Evolutionary conservation across 2,113 vertebrate genomes (phyloP), one percentile per base, ranked within the genome.

Genomic region (Felis chaus): DNA sequence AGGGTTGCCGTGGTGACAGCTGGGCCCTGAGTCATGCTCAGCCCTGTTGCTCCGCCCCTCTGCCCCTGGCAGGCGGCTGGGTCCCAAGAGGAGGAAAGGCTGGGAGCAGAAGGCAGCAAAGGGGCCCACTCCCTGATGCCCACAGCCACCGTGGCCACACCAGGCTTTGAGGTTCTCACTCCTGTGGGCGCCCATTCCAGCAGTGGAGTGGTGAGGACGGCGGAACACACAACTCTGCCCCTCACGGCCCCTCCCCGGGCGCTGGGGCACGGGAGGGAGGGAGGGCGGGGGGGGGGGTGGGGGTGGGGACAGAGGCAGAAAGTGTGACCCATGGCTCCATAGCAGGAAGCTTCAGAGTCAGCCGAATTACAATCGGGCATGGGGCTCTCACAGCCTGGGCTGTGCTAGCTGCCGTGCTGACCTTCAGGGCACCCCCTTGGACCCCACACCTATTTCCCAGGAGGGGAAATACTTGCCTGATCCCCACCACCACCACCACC

Each of bases 1-100:
- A 39, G 14, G 78, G 98, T 99, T 99, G 98, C 98, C 74, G 31
- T 84, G 97, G 98, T 55, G 98, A 99, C 97, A 14, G 97, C 98
- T 97, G 97, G 95, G 97, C 97, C 98, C 98, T 98, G 98, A 98
- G 92, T 98, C 98, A 98, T 66, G 98, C 73, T 87, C 98, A 97
- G 98, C 97, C 98, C 98, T 91, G 97, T 95, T 11, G 36, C 69
- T 48, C 88, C 97, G 5, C 80, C 73, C 27, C n/a, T 71, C 55
- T 55, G 6, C 31, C 78, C 88, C 87, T 25, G 50, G 55, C 15
- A 10, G 80, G 31, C 0, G 39, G 85, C 76, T 7, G 14, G 76
- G 50, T 89, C 76, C 36, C 18, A n/a, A 76, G 66, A 48, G 81
- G 31, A 79, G 48, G 36, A 48, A 61, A 61, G 82, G 73, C 31